Evolutionary conservation across 2,888 invertebrate genomes (phyloP).

Genomic region (Prosapia bicincta): DNA sequence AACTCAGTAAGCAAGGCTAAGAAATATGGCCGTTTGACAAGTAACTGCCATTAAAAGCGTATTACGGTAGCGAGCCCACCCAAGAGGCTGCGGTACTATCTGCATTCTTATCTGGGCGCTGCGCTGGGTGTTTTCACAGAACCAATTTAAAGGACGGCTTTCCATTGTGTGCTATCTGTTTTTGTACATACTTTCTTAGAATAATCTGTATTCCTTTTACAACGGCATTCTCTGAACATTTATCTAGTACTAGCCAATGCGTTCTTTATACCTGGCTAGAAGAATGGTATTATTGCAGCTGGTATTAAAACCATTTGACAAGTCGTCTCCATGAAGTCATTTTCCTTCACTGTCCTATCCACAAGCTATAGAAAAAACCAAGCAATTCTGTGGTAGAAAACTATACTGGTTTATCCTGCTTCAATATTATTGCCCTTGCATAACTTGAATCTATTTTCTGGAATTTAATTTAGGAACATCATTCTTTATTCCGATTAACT

Average conservation of each 20-base stretch:
- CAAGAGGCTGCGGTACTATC: neutral
- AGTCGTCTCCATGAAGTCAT: too few species aligned
- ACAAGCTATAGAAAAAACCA: too few species aligned
- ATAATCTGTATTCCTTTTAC: neutral
- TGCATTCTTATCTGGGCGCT: neutral
- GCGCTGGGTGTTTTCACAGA: neutral
- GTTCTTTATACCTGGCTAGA: neutral
- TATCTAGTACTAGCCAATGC: neutral
- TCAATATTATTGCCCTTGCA: too few species aligned
- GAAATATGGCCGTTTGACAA: neutral
- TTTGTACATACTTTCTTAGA: neutral
- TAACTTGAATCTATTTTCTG: too few species aligned
- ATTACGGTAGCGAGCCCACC: neutral
- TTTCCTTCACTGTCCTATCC: too few species aligned
- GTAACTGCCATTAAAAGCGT: neutral
- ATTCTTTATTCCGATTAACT: too few species aligned
- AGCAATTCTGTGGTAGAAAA: too few species aligned
- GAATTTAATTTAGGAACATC: too few species aligned
- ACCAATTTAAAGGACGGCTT: neutral
- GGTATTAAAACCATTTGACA: too few species aligned
- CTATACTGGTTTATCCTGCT: too few species aligned
- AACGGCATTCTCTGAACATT: neutral
- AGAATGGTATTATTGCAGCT: neutral
- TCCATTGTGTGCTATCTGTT: neutral
- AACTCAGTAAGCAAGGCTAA: neutral